Evolutionary conservation across 2,888 invertebrate genomes (phyloP), one percentile per base, ranked within the genome.

Genomic region (Chromoteleia sp.): DNA sequence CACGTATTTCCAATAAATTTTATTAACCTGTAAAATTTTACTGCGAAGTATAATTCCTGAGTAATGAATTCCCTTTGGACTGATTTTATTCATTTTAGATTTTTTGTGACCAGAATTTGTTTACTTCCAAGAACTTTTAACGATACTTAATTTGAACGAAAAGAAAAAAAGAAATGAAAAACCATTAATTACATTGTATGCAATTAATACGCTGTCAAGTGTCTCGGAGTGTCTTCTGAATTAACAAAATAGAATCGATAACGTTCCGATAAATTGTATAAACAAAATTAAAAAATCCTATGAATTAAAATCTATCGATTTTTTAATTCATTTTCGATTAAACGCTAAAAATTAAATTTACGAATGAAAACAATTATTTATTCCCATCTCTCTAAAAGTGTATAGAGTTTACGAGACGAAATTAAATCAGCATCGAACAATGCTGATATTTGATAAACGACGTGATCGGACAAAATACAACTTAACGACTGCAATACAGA

Each of bases 41-140:
- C 17, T 63, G 4, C 68, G 25, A 10, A 80, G 19, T 4, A 68
- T 0, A 7, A 48, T 33, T 15, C 56, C 50, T 8, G 70, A 4
- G 33, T 70, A 63, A 14, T 70, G 63, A 17, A 80, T 33, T 7
- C 74, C 17, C 7, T 4, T 58, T 5, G 36, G 12, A 30, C 33
- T 39, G 14, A 80, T 39, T 63, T 52, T 61, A 21, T 75, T 50
- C 70, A 81, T 71, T 45, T 70, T 76, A 2, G 1, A 48, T 39
- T 25, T 8, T 52, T 33, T 3, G 15, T 2, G 0, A 45, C n/a
- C 7, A 43, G 10, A 12, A 39, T 39, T 39, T 12, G 7, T 14
- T 43, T 48, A 48, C 5, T 45, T 19, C 19, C 10, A 10, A 8
- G 33, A 8, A 17, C 17, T 45, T 33, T 25, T 6, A 25, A 25